Percentiles rank a stretch among this genome's conserved stretches.
Evolutionary conservation across 2,113 vertebrate genomes (phyloP).

Genomic region (Cariama cristata): DNA sequence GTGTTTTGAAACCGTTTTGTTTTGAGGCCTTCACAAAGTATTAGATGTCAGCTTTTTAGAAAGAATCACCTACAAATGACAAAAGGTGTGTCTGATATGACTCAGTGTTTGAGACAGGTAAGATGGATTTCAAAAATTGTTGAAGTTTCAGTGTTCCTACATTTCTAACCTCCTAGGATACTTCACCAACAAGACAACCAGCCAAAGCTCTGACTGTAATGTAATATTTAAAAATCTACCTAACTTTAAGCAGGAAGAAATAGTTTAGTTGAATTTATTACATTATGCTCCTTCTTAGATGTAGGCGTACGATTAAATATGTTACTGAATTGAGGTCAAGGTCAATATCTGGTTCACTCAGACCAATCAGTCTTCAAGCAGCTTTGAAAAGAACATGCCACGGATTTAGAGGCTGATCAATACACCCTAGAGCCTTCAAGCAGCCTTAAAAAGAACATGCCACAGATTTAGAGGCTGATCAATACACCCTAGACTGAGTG

Average conservation of each 20-base stretch:
- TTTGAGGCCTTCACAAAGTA: neutral
- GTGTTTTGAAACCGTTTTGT: neutral
- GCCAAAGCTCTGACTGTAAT: neutral
- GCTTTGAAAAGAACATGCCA: neutral
- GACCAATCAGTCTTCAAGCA: neutral
- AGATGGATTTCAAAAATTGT: neutral
- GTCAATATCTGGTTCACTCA: neutral
- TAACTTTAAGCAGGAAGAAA: neutral
- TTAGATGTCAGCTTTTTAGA: neutral
- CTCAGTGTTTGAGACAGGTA: neutral
- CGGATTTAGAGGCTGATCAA: constrained; percentile 23
- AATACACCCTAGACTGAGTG: constrained; percentile 30
- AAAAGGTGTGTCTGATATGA: neutral
- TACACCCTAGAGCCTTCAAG: neutral
- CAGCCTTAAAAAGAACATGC: neutral
- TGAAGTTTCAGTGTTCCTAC: neutral
- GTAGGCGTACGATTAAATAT: neutral
- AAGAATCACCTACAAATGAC: neutral
- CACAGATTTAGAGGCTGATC: constrained; percentile 14
- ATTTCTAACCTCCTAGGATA: neutral
- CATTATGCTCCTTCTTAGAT: neutral
- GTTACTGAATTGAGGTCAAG: neutral
- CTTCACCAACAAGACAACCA: neutral
- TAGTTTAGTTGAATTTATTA: neutral
- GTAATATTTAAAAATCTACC: neutral